phyloP scores from a whole-genome alignment of 2,797 vertebrate species.

The Alosa sapidissima region DNA sequence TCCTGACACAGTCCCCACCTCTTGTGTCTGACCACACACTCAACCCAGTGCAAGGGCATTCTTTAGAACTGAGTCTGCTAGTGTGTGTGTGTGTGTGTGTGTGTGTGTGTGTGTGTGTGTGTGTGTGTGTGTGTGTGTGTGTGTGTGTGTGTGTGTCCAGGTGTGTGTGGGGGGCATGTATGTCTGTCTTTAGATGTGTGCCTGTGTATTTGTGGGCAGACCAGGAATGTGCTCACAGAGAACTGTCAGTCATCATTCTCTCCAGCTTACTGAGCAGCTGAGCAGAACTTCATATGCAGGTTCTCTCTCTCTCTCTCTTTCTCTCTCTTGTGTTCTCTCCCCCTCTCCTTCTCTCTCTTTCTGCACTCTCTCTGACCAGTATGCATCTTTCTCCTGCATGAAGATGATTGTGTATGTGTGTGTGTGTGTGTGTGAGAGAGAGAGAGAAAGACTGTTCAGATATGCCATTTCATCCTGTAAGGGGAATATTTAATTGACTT shows the following conservation, averaged over 20 bases:
- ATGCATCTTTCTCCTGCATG: no score
- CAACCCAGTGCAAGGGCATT: not conserved
- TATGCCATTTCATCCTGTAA: not conserved
- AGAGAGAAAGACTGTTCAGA: not conserved
- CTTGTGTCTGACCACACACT: conserved; percentile 5
- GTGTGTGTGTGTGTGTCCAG: not conserved
- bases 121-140: conserved; percentile 20
- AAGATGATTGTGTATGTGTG: not conserved
- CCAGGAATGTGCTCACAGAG: not conserved
- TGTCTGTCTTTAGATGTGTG: not conserved
- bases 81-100: not conserved
- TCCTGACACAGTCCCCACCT: not conserved
- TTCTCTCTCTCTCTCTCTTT: not conserved
- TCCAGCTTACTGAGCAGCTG: not conserved
- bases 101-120: conserved; percentile 1
- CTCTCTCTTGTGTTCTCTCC: not conserved
- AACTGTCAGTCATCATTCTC: conserved; percentile 4
- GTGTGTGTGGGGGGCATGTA: not conserved
- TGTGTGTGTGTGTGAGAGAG: not conserved
- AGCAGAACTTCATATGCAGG: not conserved
- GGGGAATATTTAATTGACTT: not conserved
- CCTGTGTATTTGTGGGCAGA: not conserved
- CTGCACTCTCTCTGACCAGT: not conserved
- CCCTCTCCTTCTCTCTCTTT: not conserved
- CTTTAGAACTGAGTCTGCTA: not conserved